Conservation (phyloP, 2,888 invertebrate genomes). For the Crioceris asparagi region DNA sequence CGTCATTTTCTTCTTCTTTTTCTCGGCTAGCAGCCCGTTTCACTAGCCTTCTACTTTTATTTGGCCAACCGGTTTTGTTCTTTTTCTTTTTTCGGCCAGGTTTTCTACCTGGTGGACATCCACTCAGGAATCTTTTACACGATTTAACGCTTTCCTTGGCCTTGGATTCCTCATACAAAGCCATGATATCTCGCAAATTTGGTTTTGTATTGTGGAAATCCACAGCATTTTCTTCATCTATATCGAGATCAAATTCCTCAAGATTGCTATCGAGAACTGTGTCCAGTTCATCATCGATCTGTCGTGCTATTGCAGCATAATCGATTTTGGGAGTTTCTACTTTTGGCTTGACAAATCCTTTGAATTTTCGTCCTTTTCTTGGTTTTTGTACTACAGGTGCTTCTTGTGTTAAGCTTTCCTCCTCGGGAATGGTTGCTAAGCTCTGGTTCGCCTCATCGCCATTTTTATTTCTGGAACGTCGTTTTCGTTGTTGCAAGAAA, state of each 20-base stretch:
- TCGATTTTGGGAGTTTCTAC: constrained; percentile 24
- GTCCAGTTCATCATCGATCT: constrained; percentile 39
- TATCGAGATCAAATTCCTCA: constrained; percentile 9
- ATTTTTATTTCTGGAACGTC: constrained; percentile 28
- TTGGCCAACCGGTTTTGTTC: constrained; percentile 77
- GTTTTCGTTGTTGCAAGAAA: constrained; percentile 45
- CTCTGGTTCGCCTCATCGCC: constrained; percentile 12
- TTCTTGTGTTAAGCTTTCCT: constrained; percentile 16
- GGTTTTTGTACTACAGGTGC: neutral
- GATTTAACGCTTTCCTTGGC: constrained; percentile 28
- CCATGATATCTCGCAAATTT: constrained; percentile 30
- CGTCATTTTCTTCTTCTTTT: constrained; percentile 24
- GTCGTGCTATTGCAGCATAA: constrained; percentile 32
- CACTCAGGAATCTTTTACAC: constrained; percentile 19
- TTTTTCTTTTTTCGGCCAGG: constrained; percentile 50
- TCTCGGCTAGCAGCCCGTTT: neutral
- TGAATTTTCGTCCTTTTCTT: neutral
- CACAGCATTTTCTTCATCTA: constrained; percentile 32
- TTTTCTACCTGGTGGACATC: constrained; percentile 26
- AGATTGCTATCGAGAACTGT: constrained; percentile 20
- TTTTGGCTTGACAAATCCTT: too few relatives aligned
- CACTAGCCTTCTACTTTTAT: constrained; percentile 36
- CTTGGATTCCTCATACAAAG: constrained; percentile 37
- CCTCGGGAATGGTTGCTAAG: constrained; percentile 26
- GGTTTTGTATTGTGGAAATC: constrained; percentile 25